Conservation (phyloP, 2,113 vertebrate genomes). For the Serinus canaria region DNA sequence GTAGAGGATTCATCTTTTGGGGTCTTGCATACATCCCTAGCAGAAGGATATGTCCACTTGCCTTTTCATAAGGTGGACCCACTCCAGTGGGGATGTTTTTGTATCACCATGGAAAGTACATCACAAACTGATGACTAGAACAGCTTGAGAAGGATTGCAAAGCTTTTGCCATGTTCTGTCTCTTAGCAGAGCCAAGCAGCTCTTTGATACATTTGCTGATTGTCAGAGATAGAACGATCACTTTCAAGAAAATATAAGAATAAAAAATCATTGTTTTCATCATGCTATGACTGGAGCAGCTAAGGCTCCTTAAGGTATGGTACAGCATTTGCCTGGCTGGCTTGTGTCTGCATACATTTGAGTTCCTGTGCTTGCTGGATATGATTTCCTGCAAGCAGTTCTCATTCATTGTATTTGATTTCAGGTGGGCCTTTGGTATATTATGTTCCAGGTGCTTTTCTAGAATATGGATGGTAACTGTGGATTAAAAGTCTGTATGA, state of each 20-base stretch:
- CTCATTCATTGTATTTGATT: slow-evolving; percentile 18
- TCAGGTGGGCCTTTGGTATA: slow-evolving; percentile 42
- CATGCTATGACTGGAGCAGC: neutral
- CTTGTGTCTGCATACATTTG: neutral
- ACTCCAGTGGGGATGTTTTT: neutral
- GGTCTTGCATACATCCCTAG: neutral
- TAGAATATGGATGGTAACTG: slow-evolving; percentile 53
- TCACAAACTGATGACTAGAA: neutral
- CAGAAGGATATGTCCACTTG: neutral
- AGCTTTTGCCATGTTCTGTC: neutral
- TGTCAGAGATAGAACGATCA: neutral
- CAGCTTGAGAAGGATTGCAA: neutral
- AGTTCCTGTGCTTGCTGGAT: neutral
- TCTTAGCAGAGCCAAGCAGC: neutral
- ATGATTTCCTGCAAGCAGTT: slow-evolving; percentile 5
- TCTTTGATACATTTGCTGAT: neutral
- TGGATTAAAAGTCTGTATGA: slow-evolving; percentile 50
- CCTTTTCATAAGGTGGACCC: neutral
- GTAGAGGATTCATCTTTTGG: neutral
- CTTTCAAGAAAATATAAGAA: neutral
- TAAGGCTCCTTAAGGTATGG: neutral
- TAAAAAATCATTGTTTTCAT: neutral
- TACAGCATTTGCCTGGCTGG: neutral
- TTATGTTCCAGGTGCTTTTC: slow-evolving; percentile 50
- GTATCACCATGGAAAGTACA: neutral